Evolutionary conservation across 2,113 vertebrate species (phyloP).

Genomic region (Charadrius vociferus): DNA sequence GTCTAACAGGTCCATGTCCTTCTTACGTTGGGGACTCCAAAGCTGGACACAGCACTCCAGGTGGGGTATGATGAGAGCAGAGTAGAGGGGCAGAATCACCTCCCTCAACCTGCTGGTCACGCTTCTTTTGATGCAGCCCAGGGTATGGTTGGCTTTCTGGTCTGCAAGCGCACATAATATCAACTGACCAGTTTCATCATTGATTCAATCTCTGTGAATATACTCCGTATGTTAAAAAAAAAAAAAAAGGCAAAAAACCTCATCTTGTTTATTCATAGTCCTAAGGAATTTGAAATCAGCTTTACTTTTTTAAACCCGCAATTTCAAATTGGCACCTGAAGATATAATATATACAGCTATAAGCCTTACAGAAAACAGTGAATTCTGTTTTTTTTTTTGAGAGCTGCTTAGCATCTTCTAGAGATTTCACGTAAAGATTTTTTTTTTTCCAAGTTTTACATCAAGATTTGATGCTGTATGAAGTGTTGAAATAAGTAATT

Average conservation of each 20-base stretch:
- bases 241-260: not conserved
- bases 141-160: too few relatives aligned
- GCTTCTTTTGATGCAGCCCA: too few relatives aligned
- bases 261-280: not conserved
- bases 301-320: not conserved
- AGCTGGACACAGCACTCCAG: too few relatives aligned
- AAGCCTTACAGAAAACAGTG: not conserved
- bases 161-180: too few relatives aligned
- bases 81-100: too few relatives aligned
- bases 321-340: not conserved
- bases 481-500: not conserved
- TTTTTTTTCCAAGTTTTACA: not conserved
- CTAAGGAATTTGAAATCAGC: not conserved
- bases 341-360: rapidly evolving
- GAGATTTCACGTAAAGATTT: not conserved
- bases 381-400: not conserved
- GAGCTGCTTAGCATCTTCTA: not conserved
- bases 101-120: too few relatives aligned
- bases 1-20: too few relatives aligned
- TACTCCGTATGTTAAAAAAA: not conserved
- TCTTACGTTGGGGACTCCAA: too few relatives aligned
- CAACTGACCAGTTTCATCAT: not conserved
- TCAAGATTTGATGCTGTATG: not conserved
- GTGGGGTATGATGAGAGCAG: too few relatives aligned
- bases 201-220: not conserved